These are phyloP conservation scores for Lipophrys pholis DNA, from an alignment of 2,113 vertebrate genomes.

Conservation along the genomic window DNA sequence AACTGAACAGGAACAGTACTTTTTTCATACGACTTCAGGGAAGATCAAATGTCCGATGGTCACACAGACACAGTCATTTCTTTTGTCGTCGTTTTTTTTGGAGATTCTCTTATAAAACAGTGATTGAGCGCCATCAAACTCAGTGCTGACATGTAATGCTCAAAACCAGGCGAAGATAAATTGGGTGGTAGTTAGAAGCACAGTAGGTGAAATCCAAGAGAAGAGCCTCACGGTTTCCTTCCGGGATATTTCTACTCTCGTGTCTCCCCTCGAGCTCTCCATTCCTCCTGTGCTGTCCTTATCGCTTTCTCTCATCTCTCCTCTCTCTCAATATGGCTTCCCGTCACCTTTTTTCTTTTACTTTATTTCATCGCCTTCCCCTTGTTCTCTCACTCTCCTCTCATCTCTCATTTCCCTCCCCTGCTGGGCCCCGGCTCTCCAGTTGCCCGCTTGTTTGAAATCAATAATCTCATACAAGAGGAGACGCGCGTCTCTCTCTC, in stretches of 20 bases:
- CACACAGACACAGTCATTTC: no score
- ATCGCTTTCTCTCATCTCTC: conserved; percentile 4
- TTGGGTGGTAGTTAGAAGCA: background rate
- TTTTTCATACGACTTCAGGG: no score
- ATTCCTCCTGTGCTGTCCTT: conserved; percentile 3
- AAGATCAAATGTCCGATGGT: no score
- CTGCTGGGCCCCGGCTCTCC: conserved; percentile 2
- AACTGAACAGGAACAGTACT: no score
- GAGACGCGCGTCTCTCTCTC: conserved; percentile 12
- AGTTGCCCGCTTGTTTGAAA: conserved; percentile 22
- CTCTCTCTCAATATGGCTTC: background rate
- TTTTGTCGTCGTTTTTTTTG: no score
- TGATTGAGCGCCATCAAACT: background rate
- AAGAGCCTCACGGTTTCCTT: background rate
- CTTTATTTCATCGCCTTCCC: conserved; percentile 12
- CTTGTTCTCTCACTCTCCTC: conserved; percentile 22
- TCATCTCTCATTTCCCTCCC: conserved; percentile 2
- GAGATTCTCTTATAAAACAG: no score
- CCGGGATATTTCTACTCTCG: background rate
- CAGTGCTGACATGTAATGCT: background rate
- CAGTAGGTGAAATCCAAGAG: background rate
- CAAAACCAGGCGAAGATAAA: background rate
- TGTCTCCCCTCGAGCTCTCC: background rate
- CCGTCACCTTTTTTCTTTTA: conserved; percentile 17
- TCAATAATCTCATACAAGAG: conserved; percentile 63